Evolutionary conservation across 1,140 invertebrate genomes (phyloP), one percentile per base, ranked within the genome.

Genomic region (Panagrolaimus sp.): DNA sequence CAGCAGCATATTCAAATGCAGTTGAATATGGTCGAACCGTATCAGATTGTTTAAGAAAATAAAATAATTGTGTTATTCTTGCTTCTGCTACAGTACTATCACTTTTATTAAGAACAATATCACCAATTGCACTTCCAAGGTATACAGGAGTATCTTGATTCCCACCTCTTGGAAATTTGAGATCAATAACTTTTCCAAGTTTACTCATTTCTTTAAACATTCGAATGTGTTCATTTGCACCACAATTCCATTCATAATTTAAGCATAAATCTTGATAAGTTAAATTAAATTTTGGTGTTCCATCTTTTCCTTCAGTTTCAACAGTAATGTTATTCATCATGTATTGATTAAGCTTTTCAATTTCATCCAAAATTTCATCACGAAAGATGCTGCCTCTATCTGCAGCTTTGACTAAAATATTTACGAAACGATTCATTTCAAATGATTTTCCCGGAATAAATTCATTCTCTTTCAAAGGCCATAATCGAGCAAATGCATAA

Each of bases 401-500:
- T 45, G 69, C 73, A 10, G 76, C 58, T 47, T 74, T 79, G 63
- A 80, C 72, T 28, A 82, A 71, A 68, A 82, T 73, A 66, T 82
- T 80, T 43, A 82, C 75, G 71, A 83, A 82, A 26, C 80, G 68
- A 66, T 82, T 83, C 45, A 71, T 80, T 63, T 82, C 81, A 67
- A 82, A 82, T 8, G 81, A 83, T 72, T 82, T 82, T 12, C 80
- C 80, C 17, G 82, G 77, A 28, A 83, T 65, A 72, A 82, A 82
- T 75, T 83, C 83, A 62, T 83, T 83, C 55, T 82, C 81, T 32
- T 82, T 77, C 28, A 82, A 64, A 38, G 80, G 80, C 80, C 80
- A 82, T 67, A 80, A 70, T n/a, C 68, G 71, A 52, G 78, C 71
- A 67, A 82, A 83, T 12, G 73, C 73, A 58, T 69, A 55, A 26